Conservation (phyloP, 2,113 vertebrate genomes). For the Gobius niger region DNA sequence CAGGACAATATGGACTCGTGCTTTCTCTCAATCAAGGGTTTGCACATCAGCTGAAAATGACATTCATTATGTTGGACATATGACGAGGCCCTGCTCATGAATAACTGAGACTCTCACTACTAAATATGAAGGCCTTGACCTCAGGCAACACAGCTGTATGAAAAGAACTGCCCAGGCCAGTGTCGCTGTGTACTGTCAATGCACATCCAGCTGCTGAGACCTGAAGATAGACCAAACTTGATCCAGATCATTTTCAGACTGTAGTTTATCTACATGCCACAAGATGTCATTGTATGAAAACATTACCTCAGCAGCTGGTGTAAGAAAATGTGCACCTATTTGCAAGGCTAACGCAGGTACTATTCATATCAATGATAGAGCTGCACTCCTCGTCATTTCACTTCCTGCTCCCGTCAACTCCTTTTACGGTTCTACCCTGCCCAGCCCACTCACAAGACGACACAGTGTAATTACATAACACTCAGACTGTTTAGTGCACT, state of each 20-base stretch:
- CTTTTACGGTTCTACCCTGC: background rate
- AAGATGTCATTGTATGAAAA: conserved; percentile 65
- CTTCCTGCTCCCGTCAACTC: background rate
- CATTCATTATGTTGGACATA: conserved; percentile 11
- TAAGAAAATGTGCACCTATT: conserved; percentile 54
- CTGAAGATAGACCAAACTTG: conserved; percentile 17
- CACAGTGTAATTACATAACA: conserved; percentile 13
- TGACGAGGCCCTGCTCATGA: conserved; percentile 31
- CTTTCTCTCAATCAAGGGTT: conserved; percentile 18
- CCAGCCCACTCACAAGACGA: conserved; percentile 1
- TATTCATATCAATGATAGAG: conserved; percentile 51
- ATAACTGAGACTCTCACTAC: conserved; percentile 30
- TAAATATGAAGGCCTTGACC: conserved; percentile 9
- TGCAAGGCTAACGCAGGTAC: conserved; percentile 50
- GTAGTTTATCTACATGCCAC: conserved; percentile 62
- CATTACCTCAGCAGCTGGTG: conserved; percentile 16
- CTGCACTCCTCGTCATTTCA: conserved; percentile 19
- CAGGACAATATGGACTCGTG: conserved; percentile 15
- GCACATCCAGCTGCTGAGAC: too few relatives aligned
- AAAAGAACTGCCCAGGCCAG: background rate
- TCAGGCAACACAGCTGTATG: background rate
- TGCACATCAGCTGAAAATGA: conserved; percentile 40
- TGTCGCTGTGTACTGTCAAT: background rate
- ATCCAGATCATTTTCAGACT: conserved; percentile 25
- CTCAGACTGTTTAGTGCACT: conserved; percentile 5